Evolutionary conservation across 2,888 invertebrate genomes (phyloP), one percentile per base, ranked within the genome.

Genomic region (Ellobium chinense): DNA sequence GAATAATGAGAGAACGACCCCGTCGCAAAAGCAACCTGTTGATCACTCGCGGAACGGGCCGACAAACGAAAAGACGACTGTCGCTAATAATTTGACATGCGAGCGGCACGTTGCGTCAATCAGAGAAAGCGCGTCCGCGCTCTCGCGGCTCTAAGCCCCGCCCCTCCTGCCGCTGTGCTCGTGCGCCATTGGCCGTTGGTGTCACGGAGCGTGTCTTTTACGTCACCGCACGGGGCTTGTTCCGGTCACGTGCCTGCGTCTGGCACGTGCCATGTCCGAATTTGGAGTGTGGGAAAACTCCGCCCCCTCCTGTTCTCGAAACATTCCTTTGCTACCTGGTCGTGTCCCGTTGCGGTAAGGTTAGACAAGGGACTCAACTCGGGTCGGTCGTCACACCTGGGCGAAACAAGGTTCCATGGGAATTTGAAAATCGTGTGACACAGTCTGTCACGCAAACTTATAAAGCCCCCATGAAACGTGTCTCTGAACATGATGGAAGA

Each of bases 281-380:
- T 78, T 70, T 62, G 85, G 85, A 86, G 86, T 88, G 88, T 90
- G 90, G 89, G 90, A 90, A 90, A 90, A 89, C 90, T 83, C 85
- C 90, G 87, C 89, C 90, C 78, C 78, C 74, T 73, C 46, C 78
- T 63, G 78, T 65, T 46, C n/a, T 31, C 36, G 58, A 27, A 70
- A 62, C 78, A 78, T 78, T 78, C 78, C 78, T 39, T 24, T 21
- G 39, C 58, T 76, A 54, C 76, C 76, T 65, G 65, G 31, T 56
- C 76, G 66, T 65, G 65, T 31, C 76, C 66, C 36, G 7, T 56
- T n/a, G 76, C 18, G 54, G 76, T 65, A 46, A 65, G 65, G 66
- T 31, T 65, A 65, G 56, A 56, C 65, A 54, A 29, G 54, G 66
- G 31, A 34, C 54, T 31, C 46, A 46, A 46, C 46, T 46, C 46